A percentile compares a stretch with the other conserved stretches of the same genome.
Conservation (phyloP, 2,797 vertebrate species). For the Amniataba percoides region DNA sequence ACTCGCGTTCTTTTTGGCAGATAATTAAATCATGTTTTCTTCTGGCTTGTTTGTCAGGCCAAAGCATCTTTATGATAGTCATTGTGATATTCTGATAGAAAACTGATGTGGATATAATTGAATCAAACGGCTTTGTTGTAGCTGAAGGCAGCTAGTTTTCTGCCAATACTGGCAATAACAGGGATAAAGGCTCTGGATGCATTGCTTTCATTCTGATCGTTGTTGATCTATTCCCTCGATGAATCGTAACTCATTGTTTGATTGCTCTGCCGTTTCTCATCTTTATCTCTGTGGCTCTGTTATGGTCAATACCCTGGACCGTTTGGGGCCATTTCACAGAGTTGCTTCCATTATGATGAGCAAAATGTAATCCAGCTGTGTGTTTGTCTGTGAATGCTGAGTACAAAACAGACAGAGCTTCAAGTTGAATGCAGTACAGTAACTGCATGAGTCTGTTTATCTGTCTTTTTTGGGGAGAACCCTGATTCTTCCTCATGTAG, state of each 20-base stretch:
- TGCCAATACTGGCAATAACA: constrained; percentile 38
- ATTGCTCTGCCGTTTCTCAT: constrained; percentile 70
- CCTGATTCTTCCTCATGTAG: background rate
- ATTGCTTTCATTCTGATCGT: constrained; percentile 55
- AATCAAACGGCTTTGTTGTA: constrained; percentile 46
- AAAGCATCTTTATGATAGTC: constrained; percentile 14
- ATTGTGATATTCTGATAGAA: constrained; percentile 26
- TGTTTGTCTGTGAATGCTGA: constrained; percentile 32
- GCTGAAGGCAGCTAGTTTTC: constrained; percentile 41
- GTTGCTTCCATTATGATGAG: constrained; percentile 67
- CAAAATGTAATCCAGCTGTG: constrained; percentile 63
- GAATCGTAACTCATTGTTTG: constrained; percentile 67
- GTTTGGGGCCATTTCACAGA: constrained; percentile 73
- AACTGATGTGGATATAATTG: constrained; percentile 49
- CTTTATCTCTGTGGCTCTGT: constrained; percentile 66
- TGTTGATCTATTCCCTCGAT: constrained; percentile 66
- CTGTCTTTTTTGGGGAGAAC: background rate
- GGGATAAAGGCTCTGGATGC: constrained; percentile 44
- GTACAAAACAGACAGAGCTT: constrained; percentile 46
- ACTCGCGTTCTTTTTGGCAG: constrained; percentile 4
- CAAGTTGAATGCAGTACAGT: constrained; percentile 18
- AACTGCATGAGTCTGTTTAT: background rate
- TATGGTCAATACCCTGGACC: constrained; percentile 64
- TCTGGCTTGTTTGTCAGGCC: constrained; percentile 11
- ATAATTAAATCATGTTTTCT: constrained; percentile 31